Percentiles rank a stretch among this genome's conserved stretches.
phyloP scores from a whole-genome alignment of 2,797 vertebrate species.

The Tamandua tetradactyla region DNA sequence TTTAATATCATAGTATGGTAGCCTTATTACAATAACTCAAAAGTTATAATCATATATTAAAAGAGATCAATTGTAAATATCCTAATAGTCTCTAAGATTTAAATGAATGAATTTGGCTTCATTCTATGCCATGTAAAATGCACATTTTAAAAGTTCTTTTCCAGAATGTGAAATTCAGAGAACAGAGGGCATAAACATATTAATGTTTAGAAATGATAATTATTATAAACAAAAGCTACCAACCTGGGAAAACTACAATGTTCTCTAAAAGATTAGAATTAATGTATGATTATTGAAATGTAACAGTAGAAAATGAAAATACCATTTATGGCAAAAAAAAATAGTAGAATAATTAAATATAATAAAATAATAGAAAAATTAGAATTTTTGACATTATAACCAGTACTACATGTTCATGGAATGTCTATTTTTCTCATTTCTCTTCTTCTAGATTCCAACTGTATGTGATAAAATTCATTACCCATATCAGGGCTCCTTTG shows the following conservation, averaged over 20 bases:
- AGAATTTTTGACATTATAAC: not conserved
- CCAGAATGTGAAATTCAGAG: not conserved
- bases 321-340: not conserved
- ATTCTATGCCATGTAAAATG: not conserved
- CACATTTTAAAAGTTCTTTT: not conserved
- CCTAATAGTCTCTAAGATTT: not conserved
- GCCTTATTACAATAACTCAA: not conserved
- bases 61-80: not conserved
- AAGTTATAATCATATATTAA: not conserved
- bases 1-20: not conserved
- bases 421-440: not conserved
- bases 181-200: not conserved
- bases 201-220: constrained; percentile 25
- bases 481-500: not conserved
- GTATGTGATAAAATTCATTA: not conserved
- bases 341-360: no score
- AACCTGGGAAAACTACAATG: constrained; percentile 29
- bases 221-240: not conserved
- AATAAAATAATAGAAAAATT: no score
- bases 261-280: not conserved
- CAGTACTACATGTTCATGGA: not conserved
- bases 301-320: not conserved
- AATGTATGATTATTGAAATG: not conserved
- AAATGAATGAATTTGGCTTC: not conserved
- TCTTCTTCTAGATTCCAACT: not conserved